Conservation (phyloP, 1,140 invertebrate genomes). For the Drosophila athabasca region DNA sequence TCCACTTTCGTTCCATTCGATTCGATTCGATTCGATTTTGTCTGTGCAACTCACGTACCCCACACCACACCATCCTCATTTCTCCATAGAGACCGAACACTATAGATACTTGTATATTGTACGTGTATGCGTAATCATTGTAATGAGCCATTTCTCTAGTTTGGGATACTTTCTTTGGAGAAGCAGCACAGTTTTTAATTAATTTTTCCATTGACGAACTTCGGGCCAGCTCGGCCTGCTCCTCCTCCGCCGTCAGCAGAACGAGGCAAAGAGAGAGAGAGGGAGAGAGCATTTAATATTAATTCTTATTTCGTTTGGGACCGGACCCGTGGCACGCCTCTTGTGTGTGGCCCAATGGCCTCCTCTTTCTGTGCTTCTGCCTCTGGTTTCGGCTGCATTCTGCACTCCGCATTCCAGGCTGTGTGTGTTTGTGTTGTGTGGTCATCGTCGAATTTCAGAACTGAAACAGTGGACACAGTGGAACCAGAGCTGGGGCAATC, state of each 20-base stretch:
- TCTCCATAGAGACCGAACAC: neutral
- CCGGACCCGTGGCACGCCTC: conserved; percentile 51
- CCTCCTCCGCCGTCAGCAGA: neutral
- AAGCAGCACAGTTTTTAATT: conserved; percentile 60
- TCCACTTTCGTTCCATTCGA: conserved; percentile 1
- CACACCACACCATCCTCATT: conserved; percentile 16
- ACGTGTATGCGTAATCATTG: conserved; percentile 58
- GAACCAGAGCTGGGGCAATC: conserved; percentile 15
- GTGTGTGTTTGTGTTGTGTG: conserved; percentile 51
- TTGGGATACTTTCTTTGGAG: conserved; percentile 53
- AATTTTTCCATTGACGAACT: conserved; percentile 56
- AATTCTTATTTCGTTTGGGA: conserved; percentile 37
- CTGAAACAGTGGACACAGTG: conserved; percentile 44
- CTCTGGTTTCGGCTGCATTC: conserved; percentile 34
- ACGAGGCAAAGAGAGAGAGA: too few relatives aligned
- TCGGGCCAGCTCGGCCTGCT: neutral
- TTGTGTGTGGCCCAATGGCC: conserved; percentile 36
- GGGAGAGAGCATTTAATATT: conserved; percentile 43
- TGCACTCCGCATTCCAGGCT: conserved; percentile 23
- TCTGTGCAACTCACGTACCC: conserved; percentile 54
- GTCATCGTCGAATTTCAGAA: conserved; percentile 49
- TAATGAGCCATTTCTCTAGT: conserved; percentile 72
- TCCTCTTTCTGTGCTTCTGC: neutral
- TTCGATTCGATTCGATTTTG: conserved; percentile 11
- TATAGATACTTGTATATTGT: conserved; percentile 11